Evolutionary conservation across 2,888 invertebrate genomes (phyloP), one percentile per base, ranked within the genome.

Genomic region (Hypena proboscidalis): DNA sequence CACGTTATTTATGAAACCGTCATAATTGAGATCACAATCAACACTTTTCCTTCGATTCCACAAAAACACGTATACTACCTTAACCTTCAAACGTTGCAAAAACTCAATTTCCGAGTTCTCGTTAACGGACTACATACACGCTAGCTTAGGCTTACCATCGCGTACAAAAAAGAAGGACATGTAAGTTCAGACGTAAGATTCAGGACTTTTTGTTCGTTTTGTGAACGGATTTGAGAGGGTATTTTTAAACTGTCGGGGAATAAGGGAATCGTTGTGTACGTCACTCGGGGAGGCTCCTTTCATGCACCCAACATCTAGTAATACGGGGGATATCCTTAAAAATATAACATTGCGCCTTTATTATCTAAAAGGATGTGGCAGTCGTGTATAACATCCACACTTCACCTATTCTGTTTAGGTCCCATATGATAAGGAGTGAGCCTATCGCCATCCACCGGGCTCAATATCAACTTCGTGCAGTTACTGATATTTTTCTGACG

Each of bases 1-100:
- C 29, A 21, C 9, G n/a, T 2, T 11, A 8, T 13, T 15, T 30
- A 11, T n/a, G 11, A 37, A 7, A 2, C 19, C 4, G 19, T 8
- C 20, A 21, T 36, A 36, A 43, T 43, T 17, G 20, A 32, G 27
- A 15, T 32, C 13, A 15, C 26, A 42, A 36, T 42, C 37, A 38
- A 13, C 22, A 22, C 7, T 6, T 13, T 9, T 19, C 23, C 19
- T 33, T 5, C 31, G 17, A 10, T 11, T 32, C 5, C 23, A 23
- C 26, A 32, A 43, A 33, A 44, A 34, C n/a, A 4, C 7, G 37
- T 8, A 9, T 37, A 27, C 35, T 30, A 42, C 25, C 25, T 35
- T 34, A 43, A 43, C 36, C 26, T 32, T 43, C 44, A 38, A 29
- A 38, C 29, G 37, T n/a, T 33, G 10, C 2, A 38, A 27, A 44